phyloP scores from a whole-genome alignment of 2,113 vertebrate species.

The Spea bombifrons region DNA sequence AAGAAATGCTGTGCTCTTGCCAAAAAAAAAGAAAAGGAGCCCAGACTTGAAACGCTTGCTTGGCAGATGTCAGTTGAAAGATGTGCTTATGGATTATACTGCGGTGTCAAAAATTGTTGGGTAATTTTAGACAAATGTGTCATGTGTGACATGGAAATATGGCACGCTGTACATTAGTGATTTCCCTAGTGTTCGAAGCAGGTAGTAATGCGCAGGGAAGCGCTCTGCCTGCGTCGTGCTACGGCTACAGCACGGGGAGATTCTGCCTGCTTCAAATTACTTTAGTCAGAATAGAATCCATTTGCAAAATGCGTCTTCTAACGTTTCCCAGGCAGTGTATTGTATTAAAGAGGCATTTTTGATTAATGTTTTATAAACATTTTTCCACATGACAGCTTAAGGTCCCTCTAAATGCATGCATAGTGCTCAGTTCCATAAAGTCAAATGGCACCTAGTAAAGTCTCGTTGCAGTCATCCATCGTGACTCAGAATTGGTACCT shows the following conservation, averaged over 20 bases:
- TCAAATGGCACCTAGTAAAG: slow-evolving; percentile 82
- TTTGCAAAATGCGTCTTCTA: slow-evolving; percentile 94
- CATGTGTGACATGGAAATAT: slow-evolving; percentile 84
- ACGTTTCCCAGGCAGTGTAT: slow-evolving; percentile 89
- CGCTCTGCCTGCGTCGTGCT: slow-evolving; percentile 78
- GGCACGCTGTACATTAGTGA: slow-evolving; percentile 86
- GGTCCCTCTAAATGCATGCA: slow-evolving; percentile 77
- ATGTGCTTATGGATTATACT: slow-evolving; percentile 70
- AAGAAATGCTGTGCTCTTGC: slow-evolving; percentile 72
- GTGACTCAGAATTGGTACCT: slow-evolving; percentile 73
- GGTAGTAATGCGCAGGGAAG: slow-evolving; percentile 83
- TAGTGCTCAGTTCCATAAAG: slow-evolving; percentile 82
- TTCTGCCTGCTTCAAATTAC: slow-evolving; percentile 82
- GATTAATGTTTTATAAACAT: slow-evolving; percentile 99
- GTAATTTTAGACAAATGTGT: slow-evolving; percentile 85
- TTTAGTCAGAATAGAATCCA: slow-evolving; percentile 95
- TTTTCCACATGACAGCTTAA: slow-evolving; percentile 80
- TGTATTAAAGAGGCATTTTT: slow-evolving; percentile 95
- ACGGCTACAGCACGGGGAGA: slow-evolving; percentile 77
- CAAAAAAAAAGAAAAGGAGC: slow-evolving; percentile 69
- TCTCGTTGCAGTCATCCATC: slow-evolving; percentile 71
- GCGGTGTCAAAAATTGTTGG: slow-evolving; percentile 85
- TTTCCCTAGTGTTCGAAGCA: slow-evolving; percentile 82
- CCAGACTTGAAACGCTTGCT: slow-evolving; percentile 65
- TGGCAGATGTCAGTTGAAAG: slow-evolving; percentile 81